Conservation (phyloP, 1,140 invertebrate species). For the Drosophila pectinifera region DNA sequence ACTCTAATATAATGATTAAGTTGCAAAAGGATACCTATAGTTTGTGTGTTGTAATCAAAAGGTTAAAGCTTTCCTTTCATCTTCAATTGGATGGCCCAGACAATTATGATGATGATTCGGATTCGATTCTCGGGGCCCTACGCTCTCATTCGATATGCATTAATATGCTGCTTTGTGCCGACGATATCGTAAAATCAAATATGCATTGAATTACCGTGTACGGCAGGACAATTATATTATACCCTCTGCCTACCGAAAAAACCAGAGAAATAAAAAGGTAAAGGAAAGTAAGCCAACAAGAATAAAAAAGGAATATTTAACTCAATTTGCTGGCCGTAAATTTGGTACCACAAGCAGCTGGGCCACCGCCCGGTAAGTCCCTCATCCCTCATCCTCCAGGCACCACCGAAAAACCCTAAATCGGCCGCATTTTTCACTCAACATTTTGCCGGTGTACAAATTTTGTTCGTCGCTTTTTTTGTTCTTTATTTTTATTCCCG, state of each 20-base stretch:
- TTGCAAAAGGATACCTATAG: background rate
- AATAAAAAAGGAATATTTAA: conserved; percentile 63
- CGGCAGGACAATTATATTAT: conserved; percentile 75
- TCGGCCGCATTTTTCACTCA: conserved; percentile 70
- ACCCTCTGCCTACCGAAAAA: conserved; percentile 42
- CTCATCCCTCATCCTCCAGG: background rate
- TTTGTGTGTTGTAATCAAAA: background rate
- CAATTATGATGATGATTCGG: conserved; percentile 32
- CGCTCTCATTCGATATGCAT: conserved; percentile 63
- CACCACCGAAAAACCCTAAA: conserved; percentile 48
- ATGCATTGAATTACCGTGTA: conserved; percentile 79
- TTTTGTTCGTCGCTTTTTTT: conserved; percentile 30
- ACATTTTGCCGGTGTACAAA: conserved; percentile 51
- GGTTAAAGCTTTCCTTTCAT: conserved; percentile 11
- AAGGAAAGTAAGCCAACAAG: conserved; percentile 5
- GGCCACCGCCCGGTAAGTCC: background rate
- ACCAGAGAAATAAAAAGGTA: conserved; percentile 16
- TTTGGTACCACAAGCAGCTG: conserved; percentile 69
- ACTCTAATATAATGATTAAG: background rate
- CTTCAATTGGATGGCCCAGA: conserved; percentile 10
- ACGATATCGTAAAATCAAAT: conserved; percentile 79
- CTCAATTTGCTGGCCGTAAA: conserved; percentile 76
- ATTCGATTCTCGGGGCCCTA: conserved; percentile 9
- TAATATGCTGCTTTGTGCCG: conserved; percentile 42
- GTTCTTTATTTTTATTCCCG: conserved; percentile 59